phyloP scores from a whole-genome alignment of 2,888 invertebrate species.

The Dyspetes luteomarginatus region DNA sequence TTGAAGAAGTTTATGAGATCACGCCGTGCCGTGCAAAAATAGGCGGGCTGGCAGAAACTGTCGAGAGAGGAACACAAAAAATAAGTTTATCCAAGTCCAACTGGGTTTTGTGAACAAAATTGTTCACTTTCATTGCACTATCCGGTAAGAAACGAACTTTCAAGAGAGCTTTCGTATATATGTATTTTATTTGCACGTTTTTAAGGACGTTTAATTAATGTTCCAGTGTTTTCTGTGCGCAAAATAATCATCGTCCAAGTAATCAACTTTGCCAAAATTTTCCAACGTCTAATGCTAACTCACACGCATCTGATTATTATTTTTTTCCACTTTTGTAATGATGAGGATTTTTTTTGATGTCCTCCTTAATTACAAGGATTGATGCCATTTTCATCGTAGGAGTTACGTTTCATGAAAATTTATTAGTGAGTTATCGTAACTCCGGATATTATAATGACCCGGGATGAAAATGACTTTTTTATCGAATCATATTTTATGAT shows the following conservation, averaged over 20 bases:
- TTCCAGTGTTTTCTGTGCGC: background rate
- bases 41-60: background rate
- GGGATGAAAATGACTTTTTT: constrained; percentile 36
- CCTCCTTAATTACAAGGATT: background rate
- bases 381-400: background rate
- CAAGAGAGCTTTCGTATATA: constrained; percentile 17
- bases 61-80: background rate
- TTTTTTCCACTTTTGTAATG: background rate
- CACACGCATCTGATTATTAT: background rate
- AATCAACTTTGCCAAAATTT: background rate
- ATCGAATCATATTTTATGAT: constrained; percentile 50
- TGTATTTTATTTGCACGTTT: constrained; percentile 16
- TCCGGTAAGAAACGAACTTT: constrained; percentile 50
- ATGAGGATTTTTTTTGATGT: background rate
- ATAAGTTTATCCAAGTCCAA: constrained; percentile 42
- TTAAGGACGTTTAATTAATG: constrained; percentile 43
- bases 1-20: constrained; percentile 60
- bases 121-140: constrained; percentile 32
- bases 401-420: constrained; percentile 9
- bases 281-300: background rate
- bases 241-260: background rate
- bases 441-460: constrained; percentile 22
- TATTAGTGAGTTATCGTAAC: background rate
- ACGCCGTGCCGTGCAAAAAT: constrained; percentile 5
- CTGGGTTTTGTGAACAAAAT: constrained; percentile 36